Percentiles rank a stretch among this genome's conserved stretches.
Evolutionary conservation across 92 coral and sea anemone species (phyloP).

Genomic region (Phenganax marumi): DNA sequence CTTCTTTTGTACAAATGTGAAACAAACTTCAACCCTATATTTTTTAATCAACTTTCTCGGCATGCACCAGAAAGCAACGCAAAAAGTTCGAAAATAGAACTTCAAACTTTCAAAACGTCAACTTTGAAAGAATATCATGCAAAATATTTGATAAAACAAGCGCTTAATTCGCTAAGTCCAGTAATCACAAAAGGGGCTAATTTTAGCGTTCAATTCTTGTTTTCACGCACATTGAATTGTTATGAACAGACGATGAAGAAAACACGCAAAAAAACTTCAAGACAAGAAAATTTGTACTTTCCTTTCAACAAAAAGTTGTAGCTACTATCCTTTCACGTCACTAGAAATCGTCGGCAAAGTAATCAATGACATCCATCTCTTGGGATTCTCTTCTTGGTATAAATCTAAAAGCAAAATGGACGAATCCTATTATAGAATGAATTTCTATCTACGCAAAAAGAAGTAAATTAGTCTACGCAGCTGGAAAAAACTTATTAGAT

Average conservation of each 20-base stretch:
- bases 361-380: constrained; percentile 60
- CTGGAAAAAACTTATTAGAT: no score
- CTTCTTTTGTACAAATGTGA: no score
- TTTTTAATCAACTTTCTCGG: no score
- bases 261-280: neutral
- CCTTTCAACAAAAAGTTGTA: neutral
- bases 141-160: no score
- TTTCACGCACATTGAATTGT: neutral
- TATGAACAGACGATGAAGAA: neutral
- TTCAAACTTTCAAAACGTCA: no score
- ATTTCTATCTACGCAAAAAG: neutral
- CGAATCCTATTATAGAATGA: neutral
- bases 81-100: no score
- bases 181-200: neutral
- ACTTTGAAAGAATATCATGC: no score
- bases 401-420: neutral
- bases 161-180: no score
- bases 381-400: constrained; percentile 20
- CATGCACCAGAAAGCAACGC: no score
- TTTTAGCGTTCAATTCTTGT: neutral
- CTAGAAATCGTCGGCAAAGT: constrained; percentile 87
- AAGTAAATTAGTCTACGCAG: no score
- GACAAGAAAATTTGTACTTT: constrained; percentile 5
- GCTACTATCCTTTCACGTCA: neutral
- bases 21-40: no score